A percentile compares a stretch with the other conserved stretches of the same genome.
Evolutionary conservation across 2,113 vertebrate genomes (phyloP).

Genomic region (Pimephales promelas): DNA sequence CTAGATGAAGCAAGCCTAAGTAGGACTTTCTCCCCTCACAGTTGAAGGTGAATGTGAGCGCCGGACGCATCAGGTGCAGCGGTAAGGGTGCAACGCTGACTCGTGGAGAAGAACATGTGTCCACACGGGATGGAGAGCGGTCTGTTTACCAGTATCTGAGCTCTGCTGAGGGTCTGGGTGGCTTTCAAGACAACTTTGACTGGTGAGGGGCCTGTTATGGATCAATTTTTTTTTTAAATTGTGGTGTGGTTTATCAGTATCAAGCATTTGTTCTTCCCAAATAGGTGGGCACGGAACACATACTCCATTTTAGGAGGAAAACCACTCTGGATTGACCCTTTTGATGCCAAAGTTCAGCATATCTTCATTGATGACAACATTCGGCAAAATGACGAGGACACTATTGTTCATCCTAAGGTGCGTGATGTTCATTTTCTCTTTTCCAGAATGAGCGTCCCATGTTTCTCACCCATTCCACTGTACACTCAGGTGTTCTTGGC

Average conservation of each 20-base stretch:
- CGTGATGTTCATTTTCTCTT: background rate
- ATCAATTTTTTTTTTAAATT: background rate
- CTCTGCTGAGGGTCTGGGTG: constrained; percentile 77
- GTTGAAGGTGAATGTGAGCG: constrained; percentile 75
- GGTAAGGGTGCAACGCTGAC: constrained; percentile 72
- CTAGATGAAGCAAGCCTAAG: background rate
- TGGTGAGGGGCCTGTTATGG: constrained; percentile 72
- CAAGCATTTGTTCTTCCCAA: constrained; percentile 16
- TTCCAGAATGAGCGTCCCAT: background rate
- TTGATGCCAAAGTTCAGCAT: constrained; percentile 81
- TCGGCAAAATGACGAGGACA: constrained; percentile 78
- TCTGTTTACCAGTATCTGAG: constrained; percentile 81
- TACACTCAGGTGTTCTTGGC: constrained; percentile 77
- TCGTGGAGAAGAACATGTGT: constrained; percentile 66
- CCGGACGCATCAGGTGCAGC: constrained; percentile 83
- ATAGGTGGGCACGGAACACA: constrained; percentile 84
- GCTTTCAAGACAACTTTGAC: constrained; percentile 89
- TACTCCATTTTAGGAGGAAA: constrained; percentile 84
- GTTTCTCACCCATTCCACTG: background rate
- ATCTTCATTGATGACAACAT: constrained; percentile 93
- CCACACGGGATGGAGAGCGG: constrained; percentile 68
- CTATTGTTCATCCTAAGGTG: constrained; percentile 85
- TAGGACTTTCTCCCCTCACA: constrained; percentile 56
- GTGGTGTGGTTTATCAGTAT: background rate
- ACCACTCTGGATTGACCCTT: constrained; percentile 86